Evolutionary conservation across 2,888 invertebrate species (phyloP), one percentile per base, ranked within the genome.

Genomic region (Nomada flava): DNA sequence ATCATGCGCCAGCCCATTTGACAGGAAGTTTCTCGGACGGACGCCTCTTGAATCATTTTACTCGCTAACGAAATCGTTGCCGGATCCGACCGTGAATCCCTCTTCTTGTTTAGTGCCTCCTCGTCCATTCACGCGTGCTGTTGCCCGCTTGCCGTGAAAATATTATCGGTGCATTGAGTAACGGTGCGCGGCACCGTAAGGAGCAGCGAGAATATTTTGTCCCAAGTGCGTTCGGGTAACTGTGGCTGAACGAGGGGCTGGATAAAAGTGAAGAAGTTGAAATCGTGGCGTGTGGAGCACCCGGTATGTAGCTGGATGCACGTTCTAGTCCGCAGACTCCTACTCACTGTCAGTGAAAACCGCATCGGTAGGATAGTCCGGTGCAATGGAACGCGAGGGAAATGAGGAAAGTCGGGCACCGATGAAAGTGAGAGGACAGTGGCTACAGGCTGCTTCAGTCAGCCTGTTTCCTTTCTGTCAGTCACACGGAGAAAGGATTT

Each of bases 371-470:
- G 82, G 86, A 87, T 82, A 80, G 86, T 62, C 36, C 81, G 70
- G 85, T 79, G 85, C 75, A 72, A 83, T 84, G 86, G 85, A 84
- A 81, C 82, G 85, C 75, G 69, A 87, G 88, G 88, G 90, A 90
- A 90, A 90, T 85, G 89, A 91, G 90, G 90, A 91, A 91, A 91
- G 90, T 91, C 89, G 90, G 87, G 88, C 87, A 86, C 87, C 85
- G 87, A 90, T 79, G 91, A 91, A 91, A 91, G 90, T 88, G 90
- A 91, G 90, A 91, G 88, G 90, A 89, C 69, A 67, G 79, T 26
- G 74, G 75, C 86, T 87, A 88, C 88, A 88, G 86, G 88, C 71
- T 74, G 83, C 84, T 84, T 76, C 86, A 84, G 42, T 29, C 67
- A 20, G 50, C 50, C 69, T 50, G 76, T 70, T 65, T 62, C 79